Percentiles rank a stretch among this genome's conserved stretches.
phyloP scores from a whole-genome alignment of 2,888 invertebrate genomes.

The Xestia c-nigrum region DNA sequence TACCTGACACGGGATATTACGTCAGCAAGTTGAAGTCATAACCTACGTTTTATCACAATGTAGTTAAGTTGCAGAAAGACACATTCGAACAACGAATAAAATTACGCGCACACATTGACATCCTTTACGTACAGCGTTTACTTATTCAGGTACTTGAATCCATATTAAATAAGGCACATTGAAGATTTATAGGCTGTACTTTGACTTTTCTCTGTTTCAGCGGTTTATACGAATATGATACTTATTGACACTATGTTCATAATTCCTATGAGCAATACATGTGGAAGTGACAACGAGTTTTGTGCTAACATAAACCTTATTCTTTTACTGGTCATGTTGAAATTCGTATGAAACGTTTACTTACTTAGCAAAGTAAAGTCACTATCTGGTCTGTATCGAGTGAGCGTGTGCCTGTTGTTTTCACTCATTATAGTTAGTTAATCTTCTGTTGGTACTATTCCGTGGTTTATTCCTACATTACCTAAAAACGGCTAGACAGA shows the following conservation, averaged over 20 bases:
- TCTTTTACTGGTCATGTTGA: too few species aligned
- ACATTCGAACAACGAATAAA: background rate
- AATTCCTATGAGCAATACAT: background rate
- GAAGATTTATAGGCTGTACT: background rate
- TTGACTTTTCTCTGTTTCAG: background rate
- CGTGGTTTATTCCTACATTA: constrained; percentile 5
- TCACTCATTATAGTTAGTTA: background rate
- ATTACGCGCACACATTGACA: background rate
- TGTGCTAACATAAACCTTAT: background rate
- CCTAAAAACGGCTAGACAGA: constrained; percentile 30
- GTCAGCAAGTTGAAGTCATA: constrained; percentile 26
- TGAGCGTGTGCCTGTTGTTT: background rate
- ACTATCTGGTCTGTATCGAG: background rate
- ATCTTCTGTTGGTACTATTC: background rate
- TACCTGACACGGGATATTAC: constrained; percentile 23
- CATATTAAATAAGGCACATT: background rate
- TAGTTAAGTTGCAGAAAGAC: constrained; percentile 3
- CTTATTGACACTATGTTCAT: background rate
- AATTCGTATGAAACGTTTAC: too few species aligned
- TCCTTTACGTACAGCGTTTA: background rate
- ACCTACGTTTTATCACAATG: background rate
- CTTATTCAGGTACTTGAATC: background rate
- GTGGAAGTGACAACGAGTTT: background rate
- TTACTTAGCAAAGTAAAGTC: background rate
- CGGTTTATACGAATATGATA: background rate